These are phyloP conservation scores for Ginglymostoma cirratum DNA, from an alignment of 2,113 vertebrate species.

Conservation along the genomic window DNA sequence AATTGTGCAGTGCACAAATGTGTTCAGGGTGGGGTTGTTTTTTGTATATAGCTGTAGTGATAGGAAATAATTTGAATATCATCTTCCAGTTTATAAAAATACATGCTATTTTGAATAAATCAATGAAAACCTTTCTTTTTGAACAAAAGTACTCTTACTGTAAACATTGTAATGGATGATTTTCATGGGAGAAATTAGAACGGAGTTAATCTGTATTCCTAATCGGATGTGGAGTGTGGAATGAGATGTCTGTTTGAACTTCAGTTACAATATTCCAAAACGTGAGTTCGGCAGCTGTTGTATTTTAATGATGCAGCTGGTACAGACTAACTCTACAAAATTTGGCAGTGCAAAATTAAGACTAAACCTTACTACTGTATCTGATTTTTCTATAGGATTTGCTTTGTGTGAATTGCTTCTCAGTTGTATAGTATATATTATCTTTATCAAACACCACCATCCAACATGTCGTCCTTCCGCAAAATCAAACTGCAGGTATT, in stretches of 20 bases:
- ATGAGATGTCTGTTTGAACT: background rate
- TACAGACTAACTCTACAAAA: background rate
- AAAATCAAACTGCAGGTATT: conserved; percentile 85
- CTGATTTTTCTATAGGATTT: background rate
- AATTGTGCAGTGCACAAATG: conserved; percentile 13
- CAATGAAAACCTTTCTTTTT: background rate
- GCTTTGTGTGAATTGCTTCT: background rate
- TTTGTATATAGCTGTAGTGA: background rate
- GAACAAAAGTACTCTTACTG: background rate
- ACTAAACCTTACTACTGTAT: background rate
- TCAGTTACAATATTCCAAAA: background rate
- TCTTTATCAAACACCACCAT: conserved; percentile 45
- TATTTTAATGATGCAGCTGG: background rate
- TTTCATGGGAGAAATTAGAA: background rate
- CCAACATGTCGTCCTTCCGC: conserved; percentile 78
- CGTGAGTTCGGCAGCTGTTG: background rate
- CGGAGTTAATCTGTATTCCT: background rate
- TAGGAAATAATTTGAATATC: background rate
- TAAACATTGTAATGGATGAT: background rate
- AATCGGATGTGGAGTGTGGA: background rate
- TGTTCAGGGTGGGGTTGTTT: background rate
- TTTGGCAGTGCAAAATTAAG: background rate
- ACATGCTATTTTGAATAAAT: background rate
- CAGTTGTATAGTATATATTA: background rate
- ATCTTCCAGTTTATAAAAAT: background rate